Conservation (phyloP, 1,140 invertebrate genomes). For the Laodelphax striatellus region DNA sequence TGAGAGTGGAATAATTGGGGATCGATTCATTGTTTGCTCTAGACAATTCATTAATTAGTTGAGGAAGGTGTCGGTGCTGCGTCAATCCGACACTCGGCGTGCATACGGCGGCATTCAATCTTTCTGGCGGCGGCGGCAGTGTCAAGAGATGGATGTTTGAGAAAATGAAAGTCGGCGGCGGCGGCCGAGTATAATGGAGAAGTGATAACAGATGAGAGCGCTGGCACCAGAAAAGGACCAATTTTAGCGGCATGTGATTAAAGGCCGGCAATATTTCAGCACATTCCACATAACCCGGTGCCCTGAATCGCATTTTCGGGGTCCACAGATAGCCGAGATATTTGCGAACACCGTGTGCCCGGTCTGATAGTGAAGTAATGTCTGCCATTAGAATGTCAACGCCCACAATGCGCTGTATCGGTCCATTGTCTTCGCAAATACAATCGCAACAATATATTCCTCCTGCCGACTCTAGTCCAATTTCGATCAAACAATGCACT, state of each 20-base stretch:
- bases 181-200: slow-evolving; percentile 1
- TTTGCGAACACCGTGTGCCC: background rate
- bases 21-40: no score
- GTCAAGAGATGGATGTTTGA: background rate
- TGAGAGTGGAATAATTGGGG: no score
- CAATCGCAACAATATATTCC: background rate
- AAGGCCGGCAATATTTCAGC: background rate
- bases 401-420: background rate
- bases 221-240: background rate
- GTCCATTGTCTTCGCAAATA: background rate
- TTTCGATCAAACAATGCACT: no score
- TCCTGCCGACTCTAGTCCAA: no score
- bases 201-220: slow-evolving; percentile 1
- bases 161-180: background rate
- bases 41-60: no score
- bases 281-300: slow-evolving; percentile 1
- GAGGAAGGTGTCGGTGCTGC: no score
- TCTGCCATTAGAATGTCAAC: slow-evolving; percentile 1
- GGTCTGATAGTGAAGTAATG: slow-evolving; percentile 1
- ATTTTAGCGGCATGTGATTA: slow-evolving; percentile 1
- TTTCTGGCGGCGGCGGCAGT: background rate
- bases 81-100: no score
- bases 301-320: background rate
- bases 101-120: no score
- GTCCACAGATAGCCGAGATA: background rate